These are phyloP conservation scores for Podocnemis expansa DNA, from an alignment of 2,113 vertebrate genomes.

Conservation along the genomic window DNA sequence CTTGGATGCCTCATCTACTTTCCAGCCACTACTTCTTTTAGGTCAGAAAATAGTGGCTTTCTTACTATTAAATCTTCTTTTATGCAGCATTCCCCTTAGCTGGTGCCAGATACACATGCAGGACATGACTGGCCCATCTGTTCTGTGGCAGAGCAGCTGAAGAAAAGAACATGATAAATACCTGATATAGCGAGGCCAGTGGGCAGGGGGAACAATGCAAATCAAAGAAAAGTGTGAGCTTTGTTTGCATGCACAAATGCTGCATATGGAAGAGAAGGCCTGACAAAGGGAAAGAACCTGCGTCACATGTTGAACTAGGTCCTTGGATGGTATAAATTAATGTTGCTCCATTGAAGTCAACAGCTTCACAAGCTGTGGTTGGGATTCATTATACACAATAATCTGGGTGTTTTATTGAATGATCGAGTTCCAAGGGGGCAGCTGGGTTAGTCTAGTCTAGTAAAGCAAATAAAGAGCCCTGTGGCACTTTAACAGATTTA, in stretches of 20 bases:
- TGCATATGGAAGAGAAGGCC: neutral
- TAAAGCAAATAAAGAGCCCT: no score
- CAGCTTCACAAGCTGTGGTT: neutral
- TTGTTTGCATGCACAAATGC: neutral
- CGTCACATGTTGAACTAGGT: neutral
- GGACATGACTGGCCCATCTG: neutral
- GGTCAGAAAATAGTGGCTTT: neutral
- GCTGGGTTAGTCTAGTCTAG: no score
- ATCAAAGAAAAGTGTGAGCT: neutral
- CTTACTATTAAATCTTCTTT: neutral
- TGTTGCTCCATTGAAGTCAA: neutral
- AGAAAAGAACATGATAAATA: neutral
- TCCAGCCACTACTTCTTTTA: constrained; percentile 10
- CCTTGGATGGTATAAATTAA: neutral
- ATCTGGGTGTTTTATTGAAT: neutral
- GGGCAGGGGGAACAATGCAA: rapidly evolving
- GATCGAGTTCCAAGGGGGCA: no score
- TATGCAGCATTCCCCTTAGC: neutral
- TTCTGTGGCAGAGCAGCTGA: neutral
- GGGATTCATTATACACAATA: neutral
- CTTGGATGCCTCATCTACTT: constrained; percentile 61
- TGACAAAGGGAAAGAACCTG: neutral
- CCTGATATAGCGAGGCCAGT: rapidly evolving
- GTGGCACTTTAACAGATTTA: no score
- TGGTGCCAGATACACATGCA: neutral